Evolutionary conservation across 2,888 invertebrate species (phyloP).

Genomic region (Thymelicus acteon): DNA sequence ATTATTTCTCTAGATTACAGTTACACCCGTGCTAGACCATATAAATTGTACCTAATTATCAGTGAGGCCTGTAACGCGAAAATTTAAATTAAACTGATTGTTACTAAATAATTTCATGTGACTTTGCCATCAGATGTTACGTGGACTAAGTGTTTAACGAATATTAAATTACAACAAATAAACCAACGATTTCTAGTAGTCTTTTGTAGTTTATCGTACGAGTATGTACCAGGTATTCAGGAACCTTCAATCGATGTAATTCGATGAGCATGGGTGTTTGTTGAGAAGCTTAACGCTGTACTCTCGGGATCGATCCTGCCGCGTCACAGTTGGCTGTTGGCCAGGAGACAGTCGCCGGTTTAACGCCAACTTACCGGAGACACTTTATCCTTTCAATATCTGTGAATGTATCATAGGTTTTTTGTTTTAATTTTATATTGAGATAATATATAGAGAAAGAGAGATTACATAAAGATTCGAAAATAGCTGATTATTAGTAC

Average conservation of each 20-base stretch:
- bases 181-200: no score
- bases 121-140: no score
- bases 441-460: not conserved
- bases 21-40: no score
- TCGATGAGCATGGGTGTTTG: conserved; percentile 25
- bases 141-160: no score
- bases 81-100: no score
- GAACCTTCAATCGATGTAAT: conserved; percentile 19
- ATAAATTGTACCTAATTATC: no score
- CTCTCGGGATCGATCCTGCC: conserved; percentile 39
- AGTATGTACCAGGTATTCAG: not conserved
- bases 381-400: conserved; percentile 1
- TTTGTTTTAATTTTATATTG: not conserved
- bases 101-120: no score
- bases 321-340: conserved; percentile 54
- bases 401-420: not conserved
- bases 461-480: not conserved
- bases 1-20: no score
- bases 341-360: conserved; percentile 47
- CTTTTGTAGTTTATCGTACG: not conserved
- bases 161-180: no score
- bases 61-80: no score
- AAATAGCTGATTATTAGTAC: no score
- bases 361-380: conserved; percentile 9
- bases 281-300: conserved; percentile 28